Evolutionary conservation across 1,140 invertebrate species (phyloP).

Genomic region (Rhyacophila brunnea): DNA sequence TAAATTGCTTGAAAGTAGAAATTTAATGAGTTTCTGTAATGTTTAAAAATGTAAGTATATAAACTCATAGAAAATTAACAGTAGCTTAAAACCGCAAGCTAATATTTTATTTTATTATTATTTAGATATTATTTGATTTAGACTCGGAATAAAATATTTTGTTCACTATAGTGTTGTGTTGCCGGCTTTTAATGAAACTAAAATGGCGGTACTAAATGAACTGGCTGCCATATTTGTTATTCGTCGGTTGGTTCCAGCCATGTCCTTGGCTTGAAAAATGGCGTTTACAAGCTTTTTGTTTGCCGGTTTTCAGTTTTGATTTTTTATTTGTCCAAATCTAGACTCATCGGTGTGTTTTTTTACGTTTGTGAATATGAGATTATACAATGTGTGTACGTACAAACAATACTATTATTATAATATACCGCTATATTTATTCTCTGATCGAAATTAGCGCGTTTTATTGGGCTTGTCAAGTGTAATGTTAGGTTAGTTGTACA

Average conservation of each 20-base stretch:
- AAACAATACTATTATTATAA: slow-evolving; percentile 45
- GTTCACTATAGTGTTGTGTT: no score
- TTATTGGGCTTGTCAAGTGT: slow-evolving; percentile 28
- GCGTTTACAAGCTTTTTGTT: slow-evolving; percentile 59
- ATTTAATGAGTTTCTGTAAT: no score
- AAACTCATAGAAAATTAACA: no score
- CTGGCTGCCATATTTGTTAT: slow-evolving; percentile 30
- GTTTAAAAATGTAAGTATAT: no score
- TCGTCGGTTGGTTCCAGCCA: slow-evolving; percentile 39
- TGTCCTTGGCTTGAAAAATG: slow-evolving; percentile 60
- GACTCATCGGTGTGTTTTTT: slow-evolving; percentile 10
- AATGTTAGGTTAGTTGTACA: slow-evolving; percentile 30
- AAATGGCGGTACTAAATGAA: slow-evolving; percentile 13
- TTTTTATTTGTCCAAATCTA: slow-evolving; percentile 26
- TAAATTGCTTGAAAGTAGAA: no score
- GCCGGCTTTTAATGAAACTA: no score
- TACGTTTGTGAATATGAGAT: slow-evolving; percentile 52
- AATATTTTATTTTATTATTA: no score
- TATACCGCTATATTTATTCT: slow-evolving; percentile 9
- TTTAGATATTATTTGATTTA: no score
- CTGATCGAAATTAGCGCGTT: slow-evolving; percentile 17
- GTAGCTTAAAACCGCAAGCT: no score
- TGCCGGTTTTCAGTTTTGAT: slow-evolving; percentile 55
- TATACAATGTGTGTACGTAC: slow-evolving; percentile 55
- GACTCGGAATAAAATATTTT: no score